Evolutionary conservation across 2,113 vertebrate species (phyloP), one percentile per base, ranked within the genome.

Genomic region (Megaptera novaeangliae): DNA sequence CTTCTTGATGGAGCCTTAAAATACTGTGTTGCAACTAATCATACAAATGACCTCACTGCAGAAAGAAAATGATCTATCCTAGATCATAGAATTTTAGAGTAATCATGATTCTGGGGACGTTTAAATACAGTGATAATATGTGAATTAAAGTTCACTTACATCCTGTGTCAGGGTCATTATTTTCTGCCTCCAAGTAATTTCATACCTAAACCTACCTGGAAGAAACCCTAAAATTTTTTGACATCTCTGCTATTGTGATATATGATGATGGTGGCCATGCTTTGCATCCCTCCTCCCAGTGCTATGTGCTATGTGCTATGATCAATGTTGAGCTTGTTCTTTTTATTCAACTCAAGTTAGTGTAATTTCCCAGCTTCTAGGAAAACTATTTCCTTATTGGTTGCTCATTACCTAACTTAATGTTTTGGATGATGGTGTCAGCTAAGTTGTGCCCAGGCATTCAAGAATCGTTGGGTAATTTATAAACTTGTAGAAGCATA

Each of bases 161-260:
- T 74, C 39, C 25, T 17, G 20, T 83, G 55, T 49, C 25, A 69
- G 17, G 10, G 21, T 66, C 55, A n/a, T 88, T 88, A 44, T 71
- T 78, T 97, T 92, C 27, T 90, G 55, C 36, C 18, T 87, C 27
- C 27, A n/a, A 74, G 29, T 83, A 61, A 92, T 97, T 97, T 96
- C 55, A 57, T 81, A 27, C 2, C 13, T 44, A 90, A 34, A 94
- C 5, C 8, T 57, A 64, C 15, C n/a, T 52, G 72, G 39, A 87
- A 81, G 89, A 85, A 36, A 72, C 29, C 64, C 9, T 83, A 66
- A 61, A 78, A 23, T 9, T 68, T 66, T 78, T 49, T 80, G 68
- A 52, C 49, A 41, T 34, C 7, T 95, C 59, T 85, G 29, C 59
- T 80, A 59, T 49, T n/a, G 14, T 66, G 78, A 82, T 68, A 11